Evolutionary conservation across 1,140 invertebrate genomes (phyloP).

Genomic region (Stegodyphus mimosarum): DNA sequence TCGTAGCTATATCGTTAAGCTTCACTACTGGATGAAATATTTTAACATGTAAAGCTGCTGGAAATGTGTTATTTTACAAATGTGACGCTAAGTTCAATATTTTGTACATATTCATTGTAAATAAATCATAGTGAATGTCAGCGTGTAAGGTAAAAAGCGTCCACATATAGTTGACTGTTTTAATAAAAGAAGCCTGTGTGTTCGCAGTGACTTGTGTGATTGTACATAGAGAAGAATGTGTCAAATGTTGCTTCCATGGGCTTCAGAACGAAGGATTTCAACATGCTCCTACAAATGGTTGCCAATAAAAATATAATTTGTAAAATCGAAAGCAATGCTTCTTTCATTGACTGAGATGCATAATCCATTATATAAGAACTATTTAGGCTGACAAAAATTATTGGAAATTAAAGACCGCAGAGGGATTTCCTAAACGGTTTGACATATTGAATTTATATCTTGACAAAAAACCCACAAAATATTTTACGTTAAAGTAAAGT

Average conservation of each 20-base stretch:
- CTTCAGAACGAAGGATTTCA: neutral
- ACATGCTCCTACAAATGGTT: constrained; percentile 5
- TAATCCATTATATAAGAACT: neutral
- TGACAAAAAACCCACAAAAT: too few relatives aligned
- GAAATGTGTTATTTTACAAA: neutral
- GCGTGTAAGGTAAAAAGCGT: constrained; percentile 28
- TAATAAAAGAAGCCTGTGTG: neutral
- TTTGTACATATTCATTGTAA: constrained; percentile 49
- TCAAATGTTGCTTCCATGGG: constrained; percentile 3
- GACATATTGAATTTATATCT: too few relatives aligned
- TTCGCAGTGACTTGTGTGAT: constrained; percentile 4
- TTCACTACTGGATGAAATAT: neutral
- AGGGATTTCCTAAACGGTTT: too few relatives aligned
- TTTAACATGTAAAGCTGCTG: too few relatives aligned
- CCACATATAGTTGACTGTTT: constrained; percentile 28
- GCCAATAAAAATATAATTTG: constrained; percentile 51
- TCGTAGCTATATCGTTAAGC: too few relatives aligned
- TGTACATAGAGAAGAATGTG: constrained; percentile 11
- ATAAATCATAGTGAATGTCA: constrained; percentile 21
- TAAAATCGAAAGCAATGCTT: constrained; percentile 11
- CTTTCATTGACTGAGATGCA: neutral
- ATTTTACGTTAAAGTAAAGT: too few relatives aligned
- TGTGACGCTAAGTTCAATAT: neutral
- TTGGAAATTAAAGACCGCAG: too few relatives aligned
- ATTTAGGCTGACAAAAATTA: neutral